Conservation (phyloP, 1,140 invertebrate genomes). For the Gryllus bimaculatus region DNA sequence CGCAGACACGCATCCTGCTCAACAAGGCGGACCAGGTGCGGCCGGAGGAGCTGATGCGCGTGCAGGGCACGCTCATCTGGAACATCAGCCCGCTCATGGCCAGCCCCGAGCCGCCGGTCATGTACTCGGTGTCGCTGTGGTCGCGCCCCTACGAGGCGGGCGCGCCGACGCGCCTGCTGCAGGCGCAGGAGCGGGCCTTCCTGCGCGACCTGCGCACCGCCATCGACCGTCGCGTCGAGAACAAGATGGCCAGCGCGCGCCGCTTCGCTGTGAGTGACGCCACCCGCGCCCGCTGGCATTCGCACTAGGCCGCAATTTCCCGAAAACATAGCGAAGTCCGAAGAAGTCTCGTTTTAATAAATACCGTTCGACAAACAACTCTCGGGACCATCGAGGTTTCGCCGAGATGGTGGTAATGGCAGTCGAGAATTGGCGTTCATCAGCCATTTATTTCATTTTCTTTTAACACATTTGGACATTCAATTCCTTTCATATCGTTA, state of each 20-base stretch:
- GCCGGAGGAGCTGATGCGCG: constrained; percentile 83
- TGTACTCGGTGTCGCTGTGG: constrained; percentile 89
- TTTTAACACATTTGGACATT: too few species aligned
- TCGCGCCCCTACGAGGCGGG: constrained; percentile 72
- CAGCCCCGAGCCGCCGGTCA: constrained; percentile 83
- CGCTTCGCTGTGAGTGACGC: constrained; percentile 72
- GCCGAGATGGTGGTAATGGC: too few species aligned
- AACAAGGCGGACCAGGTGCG: constrained; percentile 93
- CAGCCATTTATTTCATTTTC: too few species aligned
- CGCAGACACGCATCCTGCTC: constrained; percentile 75
- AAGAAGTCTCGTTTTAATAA: too few species aligned
- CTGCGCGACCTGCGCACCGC: constrained; percentile 73
- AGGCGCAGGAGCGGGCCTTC: constrained; percentile 81
- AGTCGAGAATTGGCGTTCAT: too few species aligned
- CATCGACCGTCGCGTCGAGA: constrained; percentile 80
- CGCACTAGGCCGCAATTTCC: too few species aligned
- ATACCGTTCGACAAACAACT: too few species aligned
- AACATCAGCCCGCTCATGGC: constrained; percentile 92
- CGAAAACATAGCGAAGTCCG: too few species aligned
- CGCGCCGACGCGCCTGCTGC: constrained; percentile 62
- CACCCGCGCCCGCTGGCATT: too few species aligned
- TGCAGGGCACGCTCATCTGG: constrained; percentile 90
- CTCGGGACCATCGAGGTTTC: too few species aligned
- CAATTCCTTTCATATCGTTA: too few species aligned
- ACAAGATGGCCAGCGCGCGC: constrained; percentile 85